Evolutionary conservation across 2,888 invertebrate species (phyloP).

Genomic region (Lapara coniferarum): DNA sequence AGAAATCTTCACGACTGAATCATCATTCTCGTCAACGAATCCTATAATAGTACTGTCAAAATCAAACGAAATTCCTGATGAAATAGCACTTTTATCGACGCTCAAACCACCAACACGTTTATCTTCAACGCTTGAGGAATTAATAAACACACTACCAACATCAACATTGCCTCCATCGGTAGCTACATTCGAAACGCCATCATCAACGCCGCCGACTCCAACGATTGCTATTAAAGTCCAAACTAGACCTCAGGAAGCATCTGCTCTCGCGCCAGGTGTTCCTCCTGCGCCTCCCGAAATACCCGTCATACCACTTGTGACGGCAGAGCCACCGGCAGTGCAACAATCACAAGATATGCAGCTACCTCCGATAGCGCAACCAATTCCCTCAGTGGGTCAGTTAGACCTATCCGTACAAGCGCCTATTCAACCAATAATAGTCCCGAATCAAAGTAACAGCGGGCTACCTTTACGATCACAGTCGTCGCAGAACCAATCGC

Average conservation of each 20-base stretch:
- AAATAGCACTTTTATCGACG: slow-evolving; percentile 39
- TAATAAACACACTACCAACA: slow-evolving; percentile 28
- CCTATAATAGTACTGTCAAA: slow-evolving; percentile 53
- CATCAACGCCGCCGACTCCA: slow-evolving; percentile 29
- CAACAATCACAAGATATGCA: neutral
- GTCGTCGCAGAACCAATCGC: slow-evolving; percentile 16
- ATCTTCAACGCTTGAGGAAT: slow-evolving; percentile 28
- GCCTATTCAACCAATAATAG: neutral
- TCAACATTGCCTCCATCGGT: slow-evolving; percentile 34
- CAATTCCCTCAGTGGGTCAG: neutral
- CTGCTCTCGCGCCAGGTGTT: neutral
- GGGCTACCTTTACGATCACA: slow-evolving; percentile 4
- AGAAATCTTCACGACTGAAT: slow-evolving; percentile 68
- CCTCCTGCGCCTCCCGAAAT: neutral
- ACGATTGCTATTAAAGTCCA: slow-evolving; percentile 7
- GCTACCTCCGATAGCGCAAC: neutral
- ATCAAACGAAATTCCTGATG: slow-evolving; percentile 36
- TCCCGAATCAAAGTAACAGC: slow-evolving; percentile 1
- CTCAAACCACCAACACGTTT: slow-evolving; percentile 38
- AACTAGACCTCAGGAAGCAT: neutral
- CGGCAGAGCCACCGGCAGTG: neutral
- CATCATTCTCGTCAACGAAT: slow-evolving; percentile 58
- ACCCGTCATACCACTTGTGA: neutral
- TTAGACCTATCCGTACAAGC: slow-evolving; percentile 1
- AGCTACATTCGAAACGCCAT: slow-evolving; percentile 19